Conservation (phyloP, 1,140 invertebrate genomes). For the Panagrolaimus sp. region DNA sequence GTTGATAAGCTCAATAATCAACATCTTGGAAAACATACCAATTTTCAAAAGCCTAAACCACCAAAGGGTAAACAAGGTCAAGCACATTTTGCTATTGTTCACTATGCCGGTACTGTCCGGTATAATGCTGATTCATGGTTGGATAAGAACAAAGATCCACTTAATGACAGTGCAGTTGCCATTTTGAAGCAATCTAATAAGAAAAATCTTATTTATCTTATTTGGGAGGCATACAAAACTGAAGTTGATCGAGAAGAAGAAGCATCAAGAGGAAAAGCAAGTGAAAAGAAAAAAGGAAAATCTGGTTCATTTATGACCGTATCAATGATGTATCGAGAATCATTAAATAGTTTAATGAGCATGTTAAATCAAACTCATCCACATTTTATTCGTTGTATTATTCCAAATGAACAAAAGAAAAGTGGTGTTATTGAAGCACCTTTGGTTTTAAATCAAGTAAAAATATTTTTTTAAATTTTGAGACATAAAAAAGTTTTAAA, state of each 20-base stretch:
- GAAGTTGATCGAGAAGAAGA: slow-evolving; percentile 62
- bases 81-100: slow-evolving; percentile 93
- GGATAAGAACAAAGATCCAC: slow-evolving; percentile 99
- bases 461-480: not conserved
- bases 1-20: slow-evolving; percentile 95
- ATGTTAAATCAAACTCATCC: slow-evolving; percentile 71
- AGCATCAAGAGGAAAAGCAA: slow-evolving; percentile 9
- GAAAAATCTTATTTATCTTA: not conserved
- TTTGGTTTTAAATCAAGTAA: slow-evolving; percentile 85
- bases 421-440: slow-evolving; percentile 95
- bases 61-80: slow-evolving; percentile 73
- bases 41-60: slow-evolving; percentile 84
- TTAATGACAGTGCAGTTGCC: slow-evolving; percentile 96
- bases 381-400: slow-evolving; percentile 99
- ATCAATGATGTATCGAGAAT: slow-evolving; percentile 58
- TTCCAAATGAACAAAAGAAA: slow-evolving; percentile 96
- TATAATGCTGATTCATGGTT: slow-evolving; percentile 97
- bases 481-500: not conserved
- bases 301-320: slow-evolving; percentile 56
- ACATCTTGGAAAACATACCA: slow-evolving; percentile 94
- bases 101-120: slow-evolving; percentile 94
- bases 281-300: slow-evolving; percentile 49
- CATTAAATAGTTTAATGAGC: slow-evolving; percentile 55
- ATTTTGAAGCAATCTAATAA: slow-evolving; percentile 70
- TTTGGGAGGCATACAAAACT: slow-evolving; percentile 53